phyloP scores from a whole-genome alignment of 2,888 invertebrate genomes.

The Anthrax anthrax region DNA sequence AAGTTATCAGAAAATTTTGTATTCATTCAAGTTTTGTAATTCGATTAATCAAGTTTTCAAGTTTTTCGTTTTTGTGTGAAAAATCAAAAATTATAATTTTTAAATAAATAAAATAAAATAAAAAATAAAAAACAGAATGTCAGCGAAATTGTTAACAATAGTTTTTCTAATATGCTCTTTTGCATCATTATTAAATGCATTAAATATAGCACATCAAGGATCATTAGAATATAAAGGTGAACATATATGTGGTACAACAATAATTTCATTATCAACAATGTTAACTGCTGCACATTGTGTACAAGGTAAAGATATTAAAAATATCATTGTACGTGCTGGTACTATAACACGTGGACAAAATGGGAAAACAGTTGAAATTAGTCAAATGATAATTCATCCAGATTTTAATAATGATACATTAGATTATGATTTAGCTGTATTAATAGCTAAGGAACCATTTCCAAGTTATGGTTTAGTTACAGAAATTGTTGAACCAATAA shows the following conservation, averaged over 20 bases:
- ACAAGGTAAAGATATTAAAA: neutral
- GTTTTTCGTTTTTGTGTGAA: too few species aligned
- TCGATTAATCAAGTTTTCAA: too few species aligned
- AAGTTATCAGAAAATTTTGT: too few species aligned
- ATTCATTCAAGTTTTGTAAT: too few species aligned
- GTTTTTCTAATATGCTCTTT: neutral
- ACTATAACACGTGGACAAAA: neutral
- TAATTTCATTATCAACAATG: neutral
- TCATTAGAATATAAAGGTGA: neutral
- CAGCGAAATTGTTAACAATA: neutral
- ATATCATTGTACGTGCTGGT: neutral
- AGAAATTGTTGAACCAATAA: neutral
- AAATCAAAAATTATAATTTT: too few species aligned
- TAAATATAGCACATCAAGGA: neutral
- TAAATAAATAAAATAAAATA: neutral
- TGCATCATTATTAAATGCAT: neutral
- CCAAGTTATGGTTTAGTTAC: neutral
- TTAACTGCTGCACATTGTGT: neutral
- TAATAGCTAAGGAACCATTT: neutral
- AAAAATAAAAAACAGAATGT: neutral
- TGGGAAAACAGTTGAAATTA: neutral
- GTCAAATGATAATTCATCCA: neutral
- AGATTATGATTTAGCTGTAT: neutral
- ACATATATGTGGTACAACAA: neutral
- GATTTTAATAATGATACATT: neutral